Evolutionary conservation across 2,797 vertebrate genomes (phyloP).

Genomic region (Typhlichthys eigenmanni): DNA sequence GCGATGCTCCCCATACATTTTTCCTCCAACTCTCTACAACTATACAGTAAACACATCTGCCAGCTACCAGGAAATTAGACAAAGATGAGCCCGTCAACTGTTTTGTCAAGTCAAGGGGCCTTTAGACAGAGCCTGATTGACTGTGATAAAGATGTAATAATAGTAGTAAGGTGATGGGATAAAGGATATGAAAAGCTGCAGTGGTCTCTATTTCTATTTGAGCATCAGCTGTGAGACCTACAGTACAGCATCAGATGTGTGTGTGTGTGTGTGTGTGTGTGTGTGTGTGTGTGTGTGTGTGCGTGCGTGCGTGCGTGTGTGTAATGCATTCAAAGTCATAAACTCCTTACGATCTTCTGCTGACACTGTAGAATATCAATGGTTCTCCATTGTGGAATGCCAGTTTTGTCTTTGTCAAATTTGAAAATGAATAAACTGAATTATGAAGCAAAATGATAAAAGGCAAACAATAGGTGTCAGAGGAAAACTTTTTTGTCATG

Average conservation of each 20-base stretch:
- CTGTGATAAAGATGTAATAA: conserved; percentile 25
- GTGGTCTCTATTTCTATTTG: conserved; percentile 7
- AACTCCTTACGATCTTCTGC: too few species aligned
- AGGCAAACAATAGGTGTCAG: too few species aligned
- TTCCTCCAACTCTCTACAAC: neutral
- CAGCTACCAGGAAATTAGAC: conserved; percentile 1
- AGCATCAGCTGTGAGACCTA: neutral
- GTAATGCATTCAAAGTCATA: too few species aligned
- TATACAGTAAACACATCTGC: neutral
- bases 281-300: too few species aligned
- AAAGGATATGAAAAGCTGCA: conserved; percentile 27
- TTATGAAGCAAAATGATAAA: neutral
- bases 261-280: too few species aligned
- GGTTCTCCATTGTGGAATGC: neutral
- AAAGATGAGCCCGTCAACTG: neutral
- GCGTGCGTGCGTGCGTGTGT: too few species aligned
- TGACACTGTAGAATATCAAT: too few species aligned
- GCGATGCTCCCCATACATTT: neutral
- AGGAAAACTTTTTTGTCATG: too few species aligned
- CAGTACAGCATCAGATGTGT: neutral
- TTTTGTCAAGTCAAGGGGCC: conserved; percentile 20
- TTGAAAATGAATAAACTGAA: neutral
- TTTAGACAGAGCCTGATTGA: conserved; percentile 12
- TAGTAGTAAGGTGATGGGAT: conserved; percentile 25
- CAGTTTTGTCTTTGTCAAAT: neutral